Evolutionary conservation across 2,888 invertebrate species (phyloP), one percentile per base, ranked within the genome.

Genomic region (Elgonia sp.): DNA sequence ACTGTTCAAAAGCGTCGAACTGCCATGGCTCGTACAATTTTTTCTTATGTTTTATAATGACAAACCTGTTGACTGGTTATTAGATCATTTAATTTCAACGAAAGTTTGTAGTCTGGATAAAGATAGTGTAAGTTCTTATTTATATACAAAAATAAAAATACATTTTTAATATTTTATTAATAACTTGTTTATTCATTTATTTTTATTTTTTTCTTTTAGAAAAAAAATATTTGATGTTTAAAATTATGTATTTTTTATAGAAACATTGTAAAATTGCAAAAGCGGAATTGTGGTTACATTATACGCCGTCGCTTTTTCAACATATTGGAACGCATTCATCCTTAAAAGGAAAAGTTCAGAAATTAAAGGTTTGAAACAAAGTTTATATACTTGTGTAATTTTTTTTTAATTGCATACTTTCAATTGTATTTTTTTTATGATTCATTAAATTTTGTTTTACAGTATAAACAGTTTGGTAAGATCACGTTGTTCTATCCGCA

Each of bases 301-400:
- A 97, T 94, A 98, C 98, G 90, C 97, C 98, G 0, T 98, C 99
- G 0, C 95, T 99, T 0, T 99, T 99, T 93, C 98, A 99, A 95
- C 99, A 99, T 93, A 97, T 99, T 87, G 99, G 99, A 4, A 97
- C 97, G 21, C 98, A 98, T 93, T 99, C 99, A 0, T 99, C 99
- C 0, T 95, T 99, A 0, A 98, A 97, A 94, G 99, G 89, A 62
- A 99, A 99, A 96, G 97, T 99, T 77, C 99, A 99, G 94, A 98
- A 98, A 95, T 95, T 99, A 0, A 98, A 98, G 96, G 98, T 97
- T n/a, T n/a, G n/a, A n/a, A n/a, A n/a, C n/a, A n/a, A n/a, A n/a
- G n/a, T n/a, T n/a, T n/a, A n/a, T n/a, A n/a, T n/a, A n/a, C n/a
- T n/a, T n/a, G n/a, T n/a, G n/a, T n/a, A n/a, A n/a, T n/a, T n/a